These are phyloP conservation scores for Aelia acuminata DNA, from an alignment of 2,888 invertebrate genomes.

Conservation along the genomic window DNA sequence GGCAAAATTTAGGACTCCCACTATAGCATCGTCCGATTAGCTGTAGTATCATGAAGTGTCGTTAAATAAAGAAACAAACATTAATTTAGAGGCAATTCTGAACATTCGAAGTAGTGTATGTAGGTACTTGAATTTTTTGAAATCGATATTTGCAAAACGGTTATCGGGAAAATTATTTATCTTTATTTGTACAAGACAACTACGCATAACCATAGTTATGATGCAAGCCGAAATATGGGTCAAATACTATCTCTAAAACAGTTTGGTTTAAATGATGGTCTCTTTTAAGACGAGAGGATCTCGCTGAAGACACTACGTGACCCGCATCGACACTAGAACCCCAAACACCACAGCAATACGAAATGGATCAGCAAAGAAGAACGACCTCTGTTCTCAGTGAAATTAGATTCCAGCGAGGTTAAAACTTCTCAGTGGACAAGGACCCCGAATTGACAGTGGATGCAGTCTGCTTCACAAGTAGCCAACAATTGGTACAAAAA, in stretches of 20 bases:
- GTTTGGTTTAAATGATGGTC: neutral
- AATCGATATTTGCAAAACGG: too few species aligned
- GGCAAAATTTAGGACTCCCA: too few species aligned
- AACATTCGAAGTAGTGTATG: too few species aligned
- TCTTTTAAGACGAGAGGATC: neutral
- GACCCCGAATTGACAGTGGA: neutral
- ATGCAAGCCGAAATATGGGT: neutral
- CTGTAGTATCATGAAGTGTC: too few species aligned
- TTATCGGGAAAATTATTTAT: too few species aligned
- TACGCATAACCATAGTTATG: neutral
- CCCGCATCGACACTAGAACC: neutral
- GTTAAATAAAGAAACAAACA: too few species aligned
- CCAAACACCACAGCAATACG: neutral
- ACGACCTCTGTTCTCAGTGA: neutral
- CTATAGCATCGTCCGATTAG: too few species aligned
- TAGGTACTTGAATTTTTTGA: too few species aligned
- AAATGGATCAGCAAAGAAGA: neutral
- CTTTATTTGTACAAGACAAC: too few species aligned
- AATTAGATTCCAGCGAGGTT: neutral
- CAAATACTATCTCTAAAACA: neutral
- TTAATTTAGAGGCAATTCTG: too few species aligned
- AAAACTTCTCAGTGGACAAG: neutral
- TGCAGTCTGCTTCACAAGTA: slow-evolving; percentile 1
- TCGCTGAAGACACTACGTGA: neutral
- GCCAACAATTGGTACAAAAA: neutral